These are phyloP conservation scores for Ypsolopha sequella DNA, from an alignment of 2,888 invertebrate genomes.

Conservation along the genomic window DNA sequence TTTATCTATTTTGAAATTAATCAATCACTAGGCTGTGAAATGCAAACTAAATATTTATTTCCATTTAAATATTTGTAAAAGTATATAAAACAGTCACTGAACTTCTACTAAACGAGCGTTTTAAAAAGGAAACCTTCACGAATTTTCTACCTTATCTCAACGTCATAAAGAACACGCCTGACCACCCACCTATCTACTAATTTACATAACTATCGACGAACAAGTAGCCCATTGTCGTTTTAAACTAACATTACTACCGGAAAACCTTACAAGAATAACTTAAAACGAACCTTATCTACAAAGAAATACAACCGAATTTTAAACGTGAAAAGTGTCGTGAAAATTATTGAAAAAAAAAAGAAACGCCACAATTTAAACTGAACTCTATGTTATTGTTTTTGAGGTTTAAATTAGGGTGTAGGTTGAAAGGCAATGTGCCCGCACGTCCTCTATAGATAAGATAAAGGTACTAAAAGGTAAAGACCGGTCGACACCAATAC, in stretches of 20 bases:
- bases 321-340: constrained; percentile 16
- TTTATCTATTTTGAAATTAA: too few relatives aligned
- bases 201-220: constrained; percentile 64
- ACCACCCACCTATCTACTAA: constrained; percentile 61
- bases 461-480: constrained; percentile 48
- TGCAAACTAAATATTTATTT: too few relatives aligned
- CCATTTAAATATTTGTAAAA: too few relatives aligned
- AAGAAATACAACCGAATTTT: constrained; percentile 11
- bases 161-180: constrained; percentile 15
- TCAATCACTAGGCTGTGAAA: too few relatives aligned
- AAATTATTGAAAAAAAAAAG: constrained; percentile 33
- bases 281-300: constrained; percentile 20
- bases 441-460: constrained; percentile 71
- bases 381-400: neutral
- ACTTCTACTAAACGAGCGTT: too few relatives aligned
- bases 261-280: constrained; percentile 26
- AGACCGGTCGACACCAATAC: constrained; percentile 53
- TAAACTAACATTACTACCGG: constrained; percentile 40
- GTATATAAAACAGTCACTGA: too few relatives aligned
- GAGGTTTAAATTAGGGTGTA: constrained; percentile 20
- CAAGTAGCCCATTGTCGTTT: constrained; percentile 60
- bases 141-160: too few relatives aligned
- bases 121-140: too few relatives aligned
- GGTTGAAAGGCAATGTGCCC: constrained; percentile 52
- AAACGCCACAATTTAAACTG: constrained; percentile 5